Evolutionary conservation across 2,797 vertebrate genomes (phyloP).

Genomic region (Lepus oiostolus): DNA sequence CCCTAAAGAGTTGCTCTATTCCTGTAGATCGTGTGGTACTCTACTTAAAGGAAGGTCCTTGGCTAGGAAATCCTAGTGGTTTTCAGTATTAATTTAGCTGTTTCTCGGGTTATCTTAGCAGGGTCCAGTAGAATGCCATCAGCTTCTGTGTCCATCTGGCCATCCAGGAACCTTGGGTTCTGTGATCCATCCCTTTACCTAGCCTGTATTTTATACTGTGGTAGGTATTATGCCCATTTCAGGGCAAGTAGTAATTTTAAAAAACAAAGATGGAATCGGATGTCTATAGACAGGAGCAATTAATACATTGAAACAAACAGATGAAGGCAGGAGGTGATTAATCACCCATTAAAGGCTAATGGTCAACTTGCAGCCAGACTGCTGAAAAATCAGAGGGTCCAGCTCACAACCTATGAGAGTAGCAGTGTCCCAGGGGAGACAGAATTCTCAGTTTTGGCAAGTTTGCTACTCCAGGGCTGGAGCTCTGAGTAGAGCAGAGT

Average conservation of each 20-base stretch:
- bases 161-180: background rate
- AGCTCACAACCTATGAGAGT: slow-evolving; percentile 3
- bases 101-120: background rate
- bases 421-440: background rate
- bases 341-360: background rate
- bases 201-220: background rate
- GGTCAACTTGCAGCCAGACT: background rate
- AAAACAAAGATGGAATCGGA: background rate
- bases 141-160: background rate
- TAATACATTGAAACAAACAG: background rate
- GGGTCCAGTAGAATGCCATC: background rate
- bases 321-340: background rate
- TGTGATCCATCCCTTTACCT: background rate
- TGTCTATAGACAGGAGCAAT: background rate
- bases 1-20: background rate
- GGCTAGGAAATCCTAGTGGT: background rate
- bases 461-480: background rate
- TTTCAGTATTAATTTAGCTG: background rate
- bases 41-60: background rate
- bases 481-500: background rate
- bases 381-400: background rate
- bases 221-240: background rate
- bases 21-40: background rate
- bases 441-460: background rate
- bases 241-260: background rate